A percentile compares a stretch with the other conserved stretches of the same genome.
Conservation (phyloP, 2,797 vertebrate species). For the Pogoniulus pusillus region DNA sequence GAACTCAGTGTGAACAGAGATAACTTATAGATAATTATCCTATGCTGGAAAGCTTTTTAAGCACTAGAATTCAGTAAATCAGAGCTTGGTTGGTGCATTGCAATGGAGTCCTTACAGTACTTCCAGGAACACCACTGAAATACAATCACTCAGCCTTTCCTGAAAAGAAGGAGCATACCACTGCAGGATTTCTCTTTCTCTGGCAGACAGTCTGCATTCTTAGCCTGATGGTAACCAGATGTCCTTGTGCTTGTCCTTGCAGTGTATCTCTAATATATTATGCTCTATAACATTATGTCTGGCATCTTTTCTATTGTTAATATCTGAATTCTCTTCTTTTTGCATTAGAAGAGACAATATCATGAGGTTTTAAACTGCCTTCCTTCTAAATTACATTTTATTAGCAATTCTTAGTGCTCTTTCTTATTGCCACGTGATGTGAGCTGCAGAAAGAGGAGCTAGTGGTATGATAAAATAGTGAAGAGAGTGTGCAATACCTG, state of each 20-base stretch:
- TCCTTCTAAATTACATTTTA: background rate
- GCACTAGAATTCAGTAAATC: background rate
- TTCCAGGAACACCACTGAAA: background rate
- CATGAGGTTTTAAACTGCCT: background rate
- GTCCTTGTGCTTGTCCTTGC: conserved; percentile 21
- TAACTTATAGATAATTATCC: background rate
- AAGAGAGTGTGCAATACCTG: background rate
- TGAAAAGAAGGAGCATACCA: background rate
- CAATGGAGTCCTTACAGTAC: background rate
- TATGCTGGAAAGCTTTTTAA: background rate
- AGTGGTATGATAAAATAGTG: background rate
- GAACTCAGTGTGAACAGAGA: background rate
- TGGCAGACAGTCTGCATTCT: background rate
- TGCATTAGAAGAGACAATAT: background rate
- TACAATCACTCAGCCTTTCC: background rate
- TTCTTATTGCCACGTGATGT: background rate
- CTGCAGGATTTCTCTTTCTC: conserved; percentile 7
- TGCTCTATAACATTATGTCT: background rate
- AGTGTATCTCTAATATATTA: background rate
- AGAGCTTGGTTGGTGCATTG: conserved; percentile 4
- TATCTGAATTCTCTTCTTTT: background rate
- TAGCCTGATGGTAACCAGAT: background rate
- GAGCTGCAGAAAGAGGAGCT: background rate
- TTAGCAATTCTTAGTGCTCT: background rate
- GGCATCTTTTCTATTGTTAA: background rate